A percentile compares a stretch with the other conserved stretches of the same genome.
Evolutionary conservation across 2,888 invertebrate species (phyloP).

Genomic region (Malthinus seriepunctatus): DNA sequence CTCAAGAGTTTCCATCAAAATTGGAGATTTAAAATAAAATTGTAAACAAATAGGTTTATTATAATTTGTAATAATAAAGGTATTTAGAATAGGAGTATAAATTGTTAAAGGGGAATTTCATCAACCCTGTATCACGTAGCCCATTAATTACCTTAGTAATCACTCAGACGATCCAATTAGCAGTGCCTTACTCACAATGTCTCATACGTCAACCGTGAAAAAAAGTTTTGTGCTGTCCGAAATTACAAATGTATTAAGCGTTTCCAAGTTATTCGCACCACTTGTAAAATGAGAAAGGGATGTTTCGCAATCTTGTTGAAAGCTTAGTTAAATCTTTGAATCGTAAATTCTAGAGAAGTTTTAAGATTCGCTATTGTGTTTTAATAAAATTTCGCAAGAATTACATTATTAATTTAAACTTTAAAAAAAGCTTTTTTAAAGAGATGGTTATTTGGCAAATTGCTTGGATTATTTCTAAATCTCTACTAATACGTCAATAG

Average conservation of each 20-base stretch:
- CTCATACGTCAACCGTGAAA: slow-evolving; percentile 30
- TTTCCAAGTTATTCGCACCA: slow-evolving; percentile 5
- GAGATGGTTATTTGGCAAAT: slow-evolving; percentile 31
- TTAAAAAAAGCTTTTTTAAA: background rate
- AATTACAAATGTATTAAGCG: slow-evolving; percentile 12
- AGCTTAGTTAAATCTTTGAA: background rate
- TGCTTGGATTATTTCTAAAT: slow-evolving; percentile 50
- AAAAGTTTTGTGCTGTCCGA: slow-evolving; percentile 24
- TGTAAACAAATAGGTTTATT: too few relatives aligned
- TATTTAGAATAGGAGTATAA: slow-evolving; percentile 37
- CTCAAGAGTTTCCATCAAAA: too few relatives aligned
- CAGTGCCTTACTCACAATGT: slow-evolving; percentile 36
- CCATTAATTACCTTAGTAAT: slow-evolving; percentile 51
- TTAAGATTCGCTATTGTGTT: too few relatives aligned
- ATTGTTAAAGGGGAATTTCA: slow-evolving; percentile 36
- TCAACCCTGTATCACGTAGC: slow-evolving; percentile 44
- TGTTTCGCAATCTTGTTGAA: slow-evolving; percentile 7
- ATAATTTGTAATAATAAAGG: too few relatives aligned
- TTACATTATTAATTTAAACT: background rate
- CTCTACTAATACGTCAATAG: slow-evolving; percentile 53
- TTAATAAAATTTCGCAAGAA: background rate
- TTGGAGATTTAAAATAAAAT: too few relatives aligned
- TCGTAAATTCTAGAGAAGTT: too few relatives aligned
- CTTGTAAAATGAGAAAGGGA: slow-evolving; percentile 7
- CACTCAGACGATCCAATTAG: slow-evolving; percentile 47